phyloP scores from a whole-genome alignment of 2,888 invertebrate genomes.

The Drosophila lacicola region DNA sequence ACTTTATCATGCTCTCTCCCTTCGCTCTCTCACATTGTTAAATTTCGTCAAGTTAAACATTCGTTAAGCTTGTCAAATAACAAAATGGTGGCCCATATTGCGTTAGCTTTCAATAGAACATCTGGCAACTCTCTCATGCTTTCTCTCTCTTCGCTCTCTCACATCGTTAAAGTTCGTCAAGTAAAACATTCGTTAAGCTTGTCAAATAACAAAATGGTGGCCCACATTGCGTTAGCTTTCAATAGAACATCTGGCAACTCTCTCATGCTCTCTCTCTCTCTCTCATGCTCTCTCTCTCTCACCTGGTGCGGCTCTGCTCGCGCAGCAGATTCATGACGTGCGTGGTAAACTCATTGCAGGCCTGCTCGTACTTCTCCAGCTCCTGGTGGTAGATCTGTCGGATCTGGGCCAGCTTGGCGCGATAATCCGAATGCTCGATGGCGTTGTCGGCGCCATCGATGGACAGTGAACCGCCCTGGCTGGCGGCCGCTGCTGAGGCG shows the following conservation, averaged over 20 bases:
- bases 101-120: too few species aligned
- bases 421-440: slow-evolving; percentile 99
- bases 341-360: slow-evolving; percentile 99
- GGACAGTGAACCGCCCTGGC: slow-evolving; percentile 87
- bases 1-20: too few species aligned
- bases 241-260: background rate
- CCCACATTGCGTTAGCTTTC: background rate
- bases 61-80: too few species aligned
- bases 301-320: slow-evolving; percentile 96
- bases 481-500: slow-evolving; percentile 95
- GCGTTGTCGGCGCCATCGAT: slow-evolving; percentile 92
- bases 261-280: background rate
- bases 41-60: too few species aligned
- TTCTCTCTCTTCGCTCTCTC: background rate
- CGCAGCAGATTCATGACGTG: slow-evolving; percentile 99
- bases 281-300: background rate
- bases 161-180: too few species aligned
- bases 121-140: too few species aligned
- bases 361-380: slow-evolving; percentile 99
- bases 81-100: too few species aligned
- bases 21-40: background rate
- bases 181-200: too few species aligned
- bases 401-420: slow-evolving; percentile 99
- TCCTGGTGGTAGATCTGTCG: slow-evolving; percentile 99
- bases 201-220: too few species aligned